These are phyloP conservation scores for Hemibagrus guttatus DNA, from an alignment of 2,797 vertebrate species.

Conservation along the genomic window DNA sequence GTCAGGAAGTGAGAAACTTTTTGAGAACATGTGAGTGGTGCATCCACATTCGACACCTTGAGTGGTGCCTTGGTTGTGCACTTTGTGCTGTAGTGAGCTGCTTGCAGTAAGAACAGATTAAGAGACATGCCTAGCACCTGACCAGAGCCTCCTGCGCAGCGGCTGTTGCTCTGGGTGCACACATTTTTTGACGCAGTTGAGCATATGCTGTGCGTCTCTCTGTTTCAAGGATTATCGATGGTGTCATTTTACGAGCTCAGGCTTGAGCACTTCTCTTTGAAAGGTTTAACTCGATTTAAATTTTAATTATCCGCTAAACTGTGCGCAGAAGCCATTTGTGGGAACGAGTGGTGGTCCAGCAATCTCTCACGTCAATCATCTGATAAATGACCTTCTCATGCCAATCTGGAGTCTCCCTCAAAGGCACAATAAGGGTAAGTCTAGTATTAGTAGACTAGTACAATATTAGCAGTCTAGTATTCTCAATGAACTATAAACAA, in stretches of 20 bases:
- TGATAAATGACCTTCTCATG: constrained; percentile 52
- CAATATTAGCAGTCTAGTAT: constrained; percentile 6
- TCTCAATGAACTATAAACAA: constrained; percentile 16
- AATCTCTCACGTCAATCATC: constrained; percentile 73
- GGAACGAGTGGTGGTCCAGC: constrained; percentile 65
- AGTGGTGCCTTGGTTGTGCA: neutral
- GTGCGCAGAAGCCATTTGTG: constrained; percentile 68
- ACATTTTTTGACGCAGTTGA: constrained; percentile 71
- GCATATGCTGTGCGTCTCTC: constrained; percentile 61
- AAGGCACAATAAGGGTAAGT: constrained; percentile 1
- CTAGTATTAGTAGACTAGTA: neutral
- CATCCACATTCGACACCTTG: neutral
- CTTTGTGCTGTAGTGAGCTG: neutral
- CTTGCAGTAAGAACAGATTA: constrained; percentile 3
- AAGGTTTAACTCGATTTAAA: constrained; percentile 74
- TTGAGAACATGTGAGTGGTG: neutral
- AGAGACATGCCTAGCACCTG: neutral
- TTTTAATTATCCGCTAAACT: constrained; percentile 86
- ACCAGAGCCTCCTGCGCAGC: neutral
- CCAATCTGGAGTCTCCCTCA: neutral
- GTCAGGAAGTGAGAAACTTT: neutral
- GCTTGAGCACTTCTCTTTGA: constrained; percentile 70
- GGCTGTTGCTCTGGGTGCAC: constrained; percentile 9
- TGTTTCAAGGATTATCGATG: constrained; percentile 66
- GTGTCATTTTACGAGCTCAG: constrained; percentile 76